Conservation (phyloP, 2,888 invertebrate genomes). For the Reticulitermes lucifugus region DNA sequence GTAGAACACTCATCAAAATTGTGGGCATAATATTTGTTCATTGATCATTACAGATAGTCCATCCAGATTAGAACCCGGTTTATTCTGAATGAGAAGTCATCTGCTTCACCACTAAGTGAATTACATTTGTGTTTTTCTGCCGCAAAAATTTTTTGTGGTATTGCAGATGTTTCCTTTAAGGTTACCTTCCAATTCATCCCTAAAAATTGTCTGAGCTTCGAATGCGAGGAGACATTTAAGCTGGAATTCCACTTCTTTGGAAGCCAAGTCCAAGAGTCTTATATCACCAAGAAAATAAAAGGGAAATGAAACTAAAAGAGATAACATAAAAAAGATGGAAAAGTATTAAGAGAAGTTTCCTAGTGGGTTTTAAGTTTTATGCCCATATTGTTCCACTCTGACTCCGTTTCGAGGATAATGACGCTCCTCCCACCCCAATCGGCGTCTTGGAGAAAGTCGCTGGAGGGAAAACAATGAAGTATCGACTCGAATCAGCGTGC, state of each 20-base stretch:
- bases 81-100: no score
- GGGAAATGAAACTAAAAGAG: neutral
- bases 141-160: no score
- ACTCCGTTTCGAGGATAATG: conserved; percentile 36
- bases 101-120: no score
- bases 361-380: conserved; percentile 16
- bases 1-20: no score
- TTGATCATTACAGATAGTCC: no score
- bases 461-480: conserved; percentile 46
- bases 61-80: no score
- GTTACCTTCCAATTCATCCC: no score
- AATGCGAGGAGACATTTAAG: neutral
- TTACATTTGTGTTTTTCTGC: no score
- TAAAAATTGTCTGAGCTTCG: no score
- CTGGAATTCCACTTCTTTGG: neutral
- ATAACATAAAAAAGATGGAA: neutral
- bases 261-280: neutral
- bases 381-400: conserved; percentile 35
- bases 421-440: conserved; percentile 23
- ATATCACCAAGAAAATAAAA: neutral
- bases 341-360: conserved; percentile 5
- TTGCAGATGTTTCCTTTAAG: no score
- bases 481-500: conserved; percentile 45
- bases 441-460: conserved; percentile 27
- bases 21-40: no score